These are phyloP conservation scores for Ophthalmolycus amberensis DNA, from an alignment of 2,113 vertebrate species.

Conservation along the genomic window DNA sequence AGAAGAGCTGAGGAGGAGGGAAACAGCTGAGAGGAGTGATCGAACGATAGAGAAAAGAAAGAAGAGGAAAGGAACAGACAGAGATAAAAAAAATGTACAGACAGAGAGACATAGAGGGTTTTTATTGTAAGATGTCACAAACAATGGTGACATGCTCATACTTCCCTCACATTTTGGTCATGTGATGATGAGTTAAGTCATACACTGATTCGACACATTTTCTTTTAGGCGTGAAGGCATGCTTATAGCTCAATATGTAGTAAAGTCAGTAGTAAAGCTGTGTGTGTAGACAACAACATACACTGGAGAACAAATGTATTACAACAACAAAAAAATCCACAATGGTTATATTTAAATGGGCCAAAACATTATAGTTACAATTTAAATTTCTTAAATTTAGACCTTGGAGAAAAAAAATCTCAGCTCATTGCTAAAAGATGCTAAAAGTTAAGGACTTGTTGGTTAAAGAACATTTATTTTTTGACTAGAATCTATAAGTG, in stretches of 20 bases:
- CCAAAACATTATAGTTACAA: neutral
- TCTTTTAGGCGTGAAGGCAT: neutral
- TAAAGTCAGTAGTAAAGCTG: neutral
- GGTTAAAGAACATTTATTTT: neutral
- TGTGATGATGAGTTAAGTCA: conserved; percentile 6
- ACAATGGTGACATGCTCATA: neutral
- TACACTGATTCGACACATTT: conserved; percentile 24
- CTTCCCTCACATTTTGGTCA: conserved; percentile 1
- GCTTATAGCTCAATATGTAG: neutral
- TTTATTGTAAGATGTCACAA: neutral
- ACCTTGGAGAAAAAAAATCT: neutral
- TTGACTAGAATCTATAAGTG: too few relatives aligned
- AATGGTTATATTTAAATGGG: neutral
- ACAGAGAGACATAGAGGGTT: neutral
- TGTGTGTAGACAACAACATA: neutral
- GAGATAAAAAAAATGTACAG: neutral
- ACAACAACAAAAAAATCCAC: neutral
- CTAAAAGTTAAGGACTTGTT: neutral
- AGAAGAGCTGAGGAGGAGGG: conserved; percentile 4
- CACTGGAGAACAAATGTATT: neutral
- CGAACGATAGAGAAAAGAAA: neutral
- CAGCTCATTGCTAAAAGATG: too few relatives aligned
- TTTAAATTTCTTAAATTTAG: neutral
- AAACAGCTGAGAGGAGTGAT: conserved; percentile 4
- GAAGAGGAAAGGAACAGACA: neutral